Evolutionary conservation across 2,888 invertebrate genomes (phyloP).

Genomic region (Caenorhabditis imperialis): DNA sequence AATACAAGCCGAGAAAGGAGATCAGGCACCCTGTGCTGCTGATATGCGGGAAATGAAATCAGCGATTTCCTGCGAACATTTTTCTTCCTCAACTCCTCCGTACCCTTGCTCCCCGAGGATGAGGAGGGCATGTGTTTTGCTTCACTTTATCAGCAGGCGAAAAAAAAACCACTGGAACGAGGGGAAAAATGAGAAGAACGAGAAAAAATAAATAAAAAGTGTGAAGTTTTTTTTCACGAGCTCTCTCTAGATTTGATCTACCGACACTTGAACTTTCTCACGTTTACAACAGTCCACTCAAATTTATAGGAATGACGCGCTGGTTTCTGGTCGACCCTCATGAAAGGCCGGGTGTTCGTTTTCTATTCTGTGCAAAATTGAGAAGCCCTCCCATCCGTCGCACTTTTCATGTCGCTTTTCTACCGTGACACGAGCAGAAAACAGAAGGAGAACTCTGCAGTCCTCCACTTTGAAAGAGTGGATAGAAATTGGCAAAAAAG

Average conservation of each 20-base stretch:
- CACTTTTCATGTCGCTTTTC: too few species aligned
- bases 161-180: too few species aligned
- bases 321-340: constrained; percentile 19
- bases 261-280: too few species aligned
- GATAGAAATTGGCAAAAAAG: too few species aligned
- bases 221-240: constrained; percentile 20
- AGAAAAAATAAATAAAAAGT: not conserved
- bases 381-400: constrained; percentile 13
- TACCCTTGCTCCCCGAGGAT: constrained; percentile 22
- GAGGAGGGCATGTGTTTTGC: constrained; percentile 34
- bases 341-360: constrained; percentile 33
- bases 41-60: constrained; percentile 36
- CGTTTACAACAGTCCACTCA: too few species aligned
- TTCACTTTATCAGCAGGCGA: constrained; percentile 36
- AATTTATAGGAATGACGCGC: constrained; percentile 9
- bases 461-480: too few species aligned
- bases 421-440: too few species aligned
- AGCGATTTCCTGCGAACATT: constrained; percentile 23
- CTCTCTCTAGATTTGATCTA: constrained; percentile 19
- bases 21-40: constrained; percentile 1
- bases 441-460: too few species aligned
- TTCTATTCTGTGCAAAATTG: constrained; percentile 27
- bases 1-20: too few species aligned
- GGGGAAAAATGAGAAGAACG: constrained; percentile 31
- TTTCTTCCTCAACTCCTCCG: constrained; percentile 4